A percentile compares a stretch with the other conserved stretches of the same genome.
Conservation (phyloP, 2,113 vertebrate genomes). For the Rhizomys pruinosus region DNA sequence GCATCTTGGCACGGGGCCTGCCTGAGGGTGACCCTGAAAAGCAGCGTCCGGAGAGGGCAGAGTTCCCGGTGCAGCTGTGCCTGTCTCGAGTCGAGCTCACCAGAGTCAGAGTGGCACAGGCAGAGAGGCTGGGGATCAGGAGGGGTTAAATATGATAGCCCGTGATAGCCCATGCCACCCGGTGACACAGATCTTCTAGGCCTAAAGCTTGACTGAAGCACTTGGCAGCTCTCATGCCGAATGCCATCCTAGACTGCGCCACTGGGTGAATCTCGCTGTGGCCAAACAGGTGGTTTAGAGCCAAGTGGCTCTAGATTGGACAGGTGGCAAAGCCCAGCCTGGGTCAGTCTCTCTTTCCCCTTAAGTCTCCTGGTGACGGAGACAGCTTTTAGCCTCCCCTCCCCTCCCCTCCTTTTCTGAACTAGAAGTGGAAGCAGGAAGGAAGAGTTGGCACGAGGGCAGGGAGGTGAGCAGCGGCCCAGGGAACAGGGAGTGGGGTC, state of each 20-base stretch:
- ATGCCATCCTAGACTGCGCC: not conserved
- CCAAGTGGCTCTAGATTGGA: constrained; percentile 54
- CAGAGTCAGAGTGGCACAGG: not conserved
- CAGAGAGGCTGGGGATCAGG: not conserved
- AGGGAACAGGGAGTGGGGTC: not conserved
- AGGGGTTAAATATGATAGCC: too few relatives aligned
- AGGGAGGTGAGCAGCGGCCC: not conserved
- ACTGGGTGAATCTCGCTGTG: constrained; percentile 42
- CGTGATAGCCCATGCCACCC: not conserved
- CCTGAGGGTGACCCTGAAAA: not conserved
- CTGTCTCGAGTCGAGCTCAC: not conserved
- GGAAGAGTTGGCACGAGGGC: not conserved
- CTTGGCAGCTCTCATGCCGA: constrained; percentile 7
- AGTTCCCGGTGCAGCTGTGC: too few relatives aligned
- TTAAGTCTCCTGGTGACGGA: constrained; percentile 45
- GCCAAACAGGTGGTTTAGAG: constrained; percentile 39
- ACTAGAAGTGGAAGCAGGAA: not conserved
- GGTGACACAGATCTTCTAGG: not conserved
- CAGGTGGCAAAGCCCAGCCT: not conserved
- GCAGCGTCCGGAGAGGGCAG: not conserved
- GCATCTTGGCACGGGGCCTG: not conserved
- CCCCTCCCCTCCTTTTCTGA: not conserved
- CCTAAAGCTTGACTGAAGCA: not conserved
- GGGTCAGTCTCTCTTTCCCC: not conserved
- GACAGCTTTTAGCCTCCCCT: not conserved